Conservation (phyloP, 2,888 invertebrate genomes). For the Leucozona laternaria region DNA sequence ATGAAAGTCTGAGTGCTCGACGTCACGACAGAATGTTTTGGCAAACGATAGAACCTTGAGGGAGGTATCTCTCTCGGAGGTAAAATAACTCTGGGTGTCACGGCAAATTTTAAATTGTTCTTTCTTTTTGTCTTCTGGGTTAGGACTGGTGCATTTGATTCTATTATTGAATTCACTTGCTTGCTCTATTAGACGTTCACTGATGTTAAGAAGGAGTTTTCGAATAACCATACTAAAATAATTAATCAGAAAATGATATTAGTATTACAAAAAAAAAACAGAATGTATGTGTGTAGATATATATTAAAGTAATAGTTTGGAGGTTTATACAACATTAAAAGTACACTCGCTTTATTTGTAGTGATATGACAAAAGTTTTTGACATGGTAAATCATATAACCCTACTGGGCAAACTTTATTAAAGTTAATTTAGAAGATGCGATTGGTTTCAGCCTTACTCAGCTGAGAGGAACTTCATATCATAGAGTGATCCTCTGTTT, state of each 20-base stretch:
- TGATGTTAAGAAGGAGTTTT: conserved; percentile 84
- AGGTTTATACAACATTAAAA: too few species aligned
- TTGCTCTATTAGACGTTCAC: conserved; percentile 83
- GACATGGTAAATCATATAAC: too few species aligned
- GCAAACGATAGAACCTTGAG: conserved; percentile 93
- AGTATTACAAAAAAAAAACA: too few species aligned
- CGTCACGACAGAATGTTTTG: conserved; percentile 89
- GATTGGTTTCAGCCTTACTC: too few species aligned
- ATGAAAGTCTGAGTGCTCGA: conserved; percentile 85
- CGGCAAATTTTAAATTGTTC: conserved; percentile 87
- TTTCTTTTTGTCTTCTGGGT: conserved; percentile 81
- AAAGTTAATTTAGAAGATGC: too few species aligned
- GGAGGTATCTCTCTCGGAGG: conserved; percentile 90
- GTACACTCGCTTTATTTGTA: too few species aligned
- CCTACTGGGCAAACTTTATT: too few species aligned
- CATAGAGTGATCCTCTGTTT: too few species aligned
- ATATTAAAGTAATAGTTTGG: too few species aligned
- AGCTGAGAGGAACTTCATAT: too few species aligned
- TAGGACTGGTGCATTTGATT: conserved; percentile 80
- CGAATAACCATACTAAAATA: conserved; percentile 82
- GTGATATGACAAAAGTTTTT: too few species aligned
- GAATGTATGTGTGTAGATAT: too few species aligned
- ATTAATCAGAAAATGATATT: not conserved
- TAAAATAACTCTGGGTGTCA: conserved; percentile 91
- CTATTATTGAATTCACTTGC: conserved; percentile 83